Evolutionary conservation across 2,888 invertebrate genomes (phyloP), one percentile per base, ranked within the genome.

Genomic region (Oeneis ivallda): DNA sequence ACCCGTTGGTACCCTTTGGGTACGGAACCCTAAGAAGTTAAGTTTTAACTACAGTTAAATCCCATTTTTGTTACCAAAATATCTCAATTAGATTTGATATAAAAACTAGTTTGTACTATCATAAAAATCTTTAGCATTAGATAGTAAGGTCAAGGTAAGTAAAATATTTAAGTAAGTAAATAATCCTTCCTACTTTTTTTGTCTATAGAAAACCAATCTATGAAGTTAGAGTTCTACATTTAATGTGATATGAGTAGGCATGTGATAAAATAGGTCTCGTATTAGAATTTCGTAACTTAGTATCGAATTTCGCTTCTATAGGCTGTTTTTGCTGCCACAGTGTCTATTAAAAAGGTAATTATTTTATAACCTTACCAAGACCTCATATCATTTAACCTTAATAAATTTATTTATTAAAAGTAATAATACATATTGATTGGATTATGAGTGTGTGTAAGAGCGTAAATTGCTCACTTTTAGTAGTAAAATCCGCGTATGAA

Each of bases 321-420:
- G 15, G 63, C 57, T 53, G 15, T 49, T 61, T 61, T 62, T 52
- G 26, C 13, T 19, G 47, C 41, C 43, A 52, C 37, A 39, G 53
- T 47, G 19, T 19, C n/a, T 61, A n/a, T n/a, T n/a, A n/a, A n/a
- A n/a, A n/a, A n/a, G n/a, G n/a, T n/a, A 53, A 59, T 47, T 41
- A 7, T 43, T 64, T 64, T 64, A 52, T 64, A 64, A 64, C 64
- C 64, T 59, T 26, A 26, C 26, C 26, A 5, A 26, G 26, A 26
- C 26, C 26, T 26, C 2, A 26, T 26, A 26, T 26, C 26, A 26
- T 26, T 5, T 4, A n/a, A 50, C 17, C 9, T 45, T 26, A 4
- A 26, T n/a, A n/a, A n/a, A n/a, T 26, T 26, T 26, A 26, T 26
- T 26, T 26, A 26, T 26, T 5, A 4, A 26, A 26, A 26, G 2